Evolutionary conservation across 2,113 vertebrate genomes (phyloP), one percentile per base, ranked within the genome.

Genomic region (Oriolus oriolus): DNA sequence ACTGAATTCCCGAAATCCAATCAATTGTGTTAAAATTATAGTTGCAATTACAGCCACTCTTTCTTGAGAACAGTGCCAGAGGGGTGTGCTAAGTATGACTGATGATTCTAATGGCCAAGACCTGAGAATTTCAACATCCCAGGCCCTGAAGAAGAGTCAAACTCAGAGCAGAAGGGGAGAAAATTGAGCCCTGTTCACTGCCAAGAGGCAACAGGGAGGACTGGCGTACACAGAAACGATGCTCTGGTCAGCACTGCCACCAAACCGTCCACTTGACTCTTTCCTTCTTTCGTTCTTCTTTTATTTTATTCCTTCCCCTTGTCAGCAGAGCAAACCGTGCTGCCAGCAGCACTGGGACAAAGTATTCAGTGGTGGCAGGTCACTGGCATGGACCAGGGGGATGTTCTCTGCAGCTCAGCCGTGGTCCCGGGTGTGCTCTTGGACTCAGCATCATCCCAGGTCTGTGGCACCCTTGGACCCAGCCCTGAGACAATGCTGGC

Each of bases 221-320:
- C 0, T 0, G 53, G 41, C 1, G 0, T 35, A 30, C 9, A 19
- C 63, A 81, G 53, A 90, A 93, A 96, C 0, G 5, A 66, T 78
- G 70, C 52, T 95, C 23, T 96, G 95, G 63, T 96, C 93, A 96
- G 65, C 57, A 45, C 33, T 14, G 9, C 47, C 83, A 74, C 86
- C 28, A 30, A 78, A 86, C 63, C 52, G 16, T 56, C 80, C 21
- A 8, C 65, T 85, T 42, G 57, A 33, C 39, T 47, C 6, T 54
- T 49, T 69, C 24, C 9, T 56, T 17, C 11, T 41, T 81, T 60
- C 18, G 8, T 16, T 13, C 18, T n/a, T 56, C 7, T 23, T 45
- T 22, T 35, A 6, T 60, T 66, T 45, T 41, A 13, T n/a, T 23
- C 41, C 24, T 60, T 42, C 66, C 91, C 91, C 37, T 84, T 68